phyloP scores from a whole-genome alignment of 2,113 vertebrate genomes.

The Tenrec ecaudatus region DNA sequence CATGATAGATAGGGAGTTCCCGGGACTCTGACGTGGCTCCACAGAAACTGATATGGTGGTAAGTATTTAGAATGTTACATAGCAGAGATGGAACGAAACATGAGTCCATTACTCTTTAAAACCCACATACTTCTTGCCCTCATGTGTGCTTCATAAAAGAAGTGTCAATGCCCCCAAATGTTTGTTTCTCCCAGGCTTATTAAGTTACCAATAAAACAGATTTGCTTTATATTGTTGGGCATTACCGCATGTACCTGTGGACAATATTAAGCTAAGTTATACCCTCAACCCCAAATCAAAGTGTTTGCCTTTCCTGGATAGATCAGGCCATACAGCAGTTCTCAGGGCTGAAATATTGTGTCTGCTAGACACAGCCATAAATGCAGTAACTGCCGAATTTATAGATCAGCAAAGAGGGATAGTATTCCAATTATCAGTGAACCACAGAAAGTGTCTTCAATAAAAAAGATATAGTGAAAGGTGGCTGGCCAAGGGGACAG shows the following conservation, averaged over 20 bases:
- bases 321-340: background rate
- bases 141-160: background rate
- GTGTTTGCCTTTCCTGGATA: background rate
- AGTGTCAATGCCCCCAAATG: background rate
- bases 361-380: constrained; percentile 48
- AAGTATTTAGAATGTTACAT: background rate
- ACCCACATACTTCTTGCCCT: background rate
- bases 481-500: background rate
- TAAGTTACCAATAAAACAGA: background rate
- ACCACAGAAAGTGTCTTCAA: constrained; percentile 60
- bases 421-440: constrained; percentile 76
- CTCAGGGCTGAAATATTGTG: constrained; percentile 61
- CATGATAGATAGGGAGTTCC: background rate
- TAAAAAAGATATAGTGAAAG: constrained; percentile 68
- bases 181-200: background rate
- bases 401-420: constrained; percentile 70
- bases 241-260: background rate
- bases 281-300: background rate
- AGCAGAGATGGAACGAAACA: background rate
- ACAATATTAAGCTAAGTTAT: background rate
- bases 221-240: background rate
- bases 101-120: background rate
- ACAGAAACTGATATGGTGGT: background rate
- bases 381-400: constrained; percentile 47
- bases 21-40: background rate